Base-by-base conservation (phyloP, 2,113 vertebrate species). In the Promerops cafer region DNA sequence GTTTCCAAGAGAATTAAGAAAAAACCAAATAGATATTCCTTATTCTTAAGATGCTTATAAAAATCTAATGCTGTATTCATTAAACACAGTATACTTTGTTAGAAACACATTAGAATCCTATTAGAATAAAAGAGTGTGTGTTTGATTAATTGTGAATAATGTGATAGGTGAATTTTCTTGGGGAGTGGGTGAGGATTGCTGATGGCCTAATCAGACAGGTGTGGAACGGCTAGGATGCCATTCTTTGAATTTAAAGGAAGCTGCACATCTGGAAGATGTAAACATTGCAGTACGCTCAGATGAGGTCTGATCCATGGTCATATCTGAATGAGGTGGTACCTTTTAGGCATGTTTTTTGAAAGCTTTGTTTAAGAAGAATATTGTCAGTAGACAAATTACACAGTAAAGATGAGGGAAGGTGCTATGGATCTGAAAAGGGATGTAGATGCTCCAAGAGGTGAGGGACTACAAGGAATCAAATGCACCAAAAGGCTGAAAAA, bases 221-320 rank as follows among this genome's bases (percentile, higher is more conserved):
- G 4, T 61, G 40, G 6, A 77, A 37, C 24, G 49, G 24, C 21
- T 52, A 66, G 20, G 27, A 35, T 68, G 11, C 21, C 2, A 2
- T 54, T 72, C 49, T 76, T 27, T 45, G 53, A 68, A 23, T 44
- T 26, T 68, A 71, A 79, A 82, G 33, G 15, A 90, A 77, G 10
- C 13, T 64, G 44, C 49, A 31, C 17, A 31, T 60, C 26, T 74
- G 52, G 50, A 70, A 70, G 33, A 31, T 12, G 16, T 42, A 66
- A n/a, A 8, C 23, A 66, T 28, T 89, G 39, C 28, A 37, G 30
- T 61, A 13, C 15, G 6, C 6, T 47, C 19, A 31, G 10, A 22
- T 57, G 11, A 21, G 13, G 3, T 56, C 11, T 83, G 11, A 3
- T 64, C 27, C 2, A 1, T 57, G 13, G 7, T 78, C 3, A 1